Conservation (phyloP, 92 coral and sea anemone genomes). For the Virgularia gustaviana region DNA sequence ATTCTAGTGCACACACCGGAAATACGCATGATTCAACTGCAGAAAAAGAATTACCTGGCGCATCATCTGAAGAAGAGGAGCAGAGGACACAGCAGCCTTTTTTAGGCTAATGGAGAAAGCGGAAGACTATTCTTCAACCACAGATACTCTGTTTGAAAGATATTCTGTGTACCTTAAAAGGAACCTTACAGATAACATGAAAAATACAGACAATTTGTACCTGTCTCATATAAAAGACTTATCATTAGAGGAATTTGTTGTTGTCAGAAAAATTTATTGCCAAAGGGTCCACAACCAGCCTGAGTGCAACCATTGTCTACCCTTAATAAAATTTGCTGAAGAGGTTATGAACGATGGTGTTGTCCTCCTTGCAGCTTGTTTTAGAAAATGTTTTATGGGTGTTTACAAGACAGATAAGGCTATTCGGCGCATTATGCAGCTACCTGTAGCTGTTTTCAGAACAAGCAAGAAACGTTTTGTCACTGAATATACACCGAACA, state of each 20-base stretch:
- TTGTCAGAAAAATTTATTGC: slow-evolving; percentile 16
- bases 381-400: not conserved
- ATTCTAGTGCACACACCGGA: too few relatives aligned
- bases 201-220: slow-evolving; percentile 11
- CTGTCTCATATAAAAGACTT: slow-evolving; percentile 23
- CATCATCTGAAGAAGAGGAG: too few relatives aligned
- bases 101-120: too few relatives aligned
- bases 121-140: too few relatives aligned
- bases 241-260: slow-evolving; percentile 30
- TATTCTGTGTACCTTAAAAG: too few relatives aligned
- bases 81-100: too few relatives aligned
- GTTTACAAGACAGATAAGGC: slow-evolving; percentile 20
- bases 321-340: slow-evolving; percentile 25
- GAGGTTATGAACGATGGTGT: slow-evolving; percentile 15
- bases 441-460: slow-evolving; percentile 19
- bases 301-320: slow-evolving; percentile 5
- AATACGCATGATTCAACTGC: too few relatives aligned
- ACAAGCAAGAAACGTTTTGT: slow-evolving; percentile 44
- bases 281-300: not conserved
- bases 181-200: too few relatives aligned
- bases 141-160: too few relatives aligned
- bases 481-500: slow-evolving; percentile 27
- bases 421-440: slow-evolving; percentile 34
- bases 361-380: slow-evolving; percentile 21
- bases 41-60: too few relatives aligned